Conservation (phyloP, 2,113 vertebrate species). For the Clupea harengus region DNA sequence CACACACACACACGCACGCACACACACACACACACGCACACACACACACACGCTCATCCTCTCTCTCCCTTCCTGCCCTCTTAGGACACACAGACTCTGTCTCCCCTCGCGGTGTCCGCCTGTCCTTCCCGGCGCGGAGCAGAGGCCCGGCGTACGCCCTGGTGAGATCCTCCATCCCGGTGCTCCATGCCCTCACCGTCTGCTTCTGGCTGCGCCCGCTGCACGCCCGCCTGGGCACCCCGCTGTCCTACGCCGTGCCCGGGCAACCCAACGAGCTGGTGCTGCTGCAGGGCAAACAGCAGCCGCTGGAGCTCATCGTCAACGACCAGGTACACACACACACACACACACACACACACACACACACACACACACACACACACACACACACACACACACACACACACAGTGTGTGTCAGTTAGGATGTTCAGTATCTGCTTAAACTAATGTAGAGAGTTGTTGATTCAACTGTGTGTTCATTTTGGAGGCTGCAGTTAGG, state of each 20-base stretch:
- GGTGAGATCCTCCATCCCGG: constrained; percentile 79
- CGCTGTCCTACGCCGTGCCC: constrained; percentile 86
- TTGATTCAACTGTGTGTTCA: too few relatives aligned
- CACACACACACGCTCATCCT: not conserved
- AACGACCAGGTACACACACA: constrained; percentile 99
- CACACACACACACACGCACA: not conserved
- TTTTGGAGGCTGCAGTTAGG: too few relatives aligned
- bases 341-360: too few relatives aligned
- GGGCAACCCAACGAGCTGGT: constrained; percentile 90
- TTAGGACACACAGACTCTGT: not conserved
- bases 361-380: too few relatives aligned
- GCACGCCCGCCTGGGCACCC: constrained; percentile 81
- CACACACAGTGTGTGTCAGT: too few relatives aligned
- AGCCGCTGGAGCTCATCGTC: constrained; percentile 88
- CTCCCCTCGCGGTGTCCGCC: not conserved
- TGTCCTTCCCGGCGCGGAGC: not conserved
- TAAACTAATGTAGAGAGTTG: too few relatives aligned
- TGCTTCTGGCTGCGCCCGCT: constrained; percentile 91
- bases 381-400: too few relatives aligned
- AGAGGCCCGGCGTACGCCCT: constrained; percentile 88
- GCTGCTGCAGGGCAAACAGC: constrained; percentile 84
- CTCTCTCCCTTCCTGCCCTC: not conserved
- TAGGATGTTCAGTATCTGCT: too few relatives aligned
- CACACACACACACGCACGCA: not conserved
- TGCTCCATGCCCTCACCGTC: constrained; percentile 83